Evolutionary conservation across 2,797 vertebrate genomes (phyloP), one percentile per base, ranked within the genome.

Genomic region (Spheniscus humboldti): DNA sequence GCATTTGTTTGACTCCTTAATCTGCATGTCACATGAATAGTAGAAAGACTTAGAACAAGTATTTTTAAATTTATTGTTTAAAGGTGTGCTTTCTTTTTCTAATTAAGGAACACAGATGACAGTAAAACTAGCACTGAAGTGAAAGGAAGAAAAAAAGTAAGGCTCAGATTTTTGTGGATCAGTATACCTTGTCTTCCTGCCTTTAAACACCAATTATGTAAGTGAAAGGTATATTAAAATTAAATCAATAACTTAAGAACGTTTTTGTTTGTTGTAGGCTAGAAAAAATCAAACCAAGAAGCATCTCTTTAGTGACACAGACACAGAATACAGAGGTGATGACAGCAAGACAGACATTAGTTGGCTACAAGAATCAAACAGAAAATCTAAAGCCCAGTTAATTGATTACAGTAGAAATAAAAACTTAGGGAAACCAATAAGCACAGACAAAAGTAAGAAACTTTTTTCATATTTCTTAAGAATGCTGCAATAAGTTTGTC

Each of bases 251-350:
- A 91, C 23, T 53, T 25, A 64, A 8, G 18, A 76, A 52, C 6
- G 63, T 57, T 31, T 72, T 85, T 39, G 56, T 5, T 82, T 96
- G 96, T 82, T 62, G 30, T 75, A 98, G 98, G 68, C 71, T 64
- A 63, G 53, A 94, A 95, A 50, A 86, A 96, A 75, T 64, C 62
- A 95, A 94, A 97, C 95, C 64, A 99, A 98, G 94, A 99, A 98
- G 94, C 98, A 99, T 96, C 97, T 99, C 57, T 99, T 99, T 85
- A 99, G 99, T 98, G 99, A 99, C 96, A 98, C 98, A 77, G 99
- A 99, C 87, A 98, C 98, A 62, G 99, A 99, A 60, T 82, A 84
- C 85, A 97, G 64, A 91, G 98, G 94, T 39, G 99, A 99, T 67
- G 97, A 98, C 90, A 99, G 98, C 98, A 98, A 97, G 94, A 98